phyloP scores from a whole-genome alignment of 2,888 invertebrate genomes.

The Pyrochroa serraticornis region DNA sequence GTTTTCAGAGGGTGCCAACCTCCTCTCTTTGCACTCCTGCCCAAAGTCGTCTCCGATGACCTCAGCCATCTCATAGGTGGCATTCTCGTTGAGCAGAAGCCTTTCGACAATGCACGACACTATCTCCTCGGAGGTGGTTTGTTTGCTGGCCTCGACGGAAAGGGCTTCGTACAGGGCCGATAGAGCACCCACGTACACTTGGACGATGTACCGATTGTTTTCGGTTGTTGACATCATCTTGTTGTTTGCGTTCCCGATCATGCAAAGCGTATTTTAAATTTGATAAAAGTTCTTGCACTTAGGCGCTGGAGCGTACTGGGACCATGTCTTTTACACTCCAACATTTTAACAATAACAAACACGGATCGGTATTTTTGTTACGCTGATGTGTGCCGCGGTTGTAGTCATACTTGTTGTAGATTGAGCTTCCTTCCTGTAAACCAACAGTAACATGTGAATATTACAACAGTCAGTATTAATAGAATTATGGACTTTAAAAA shows the following conservation, averaged over 20 bases:
- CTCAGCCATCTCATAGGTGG: slow-evolving; percentile 84
- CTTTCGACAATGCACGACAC: slow-evolving; percentile 86
- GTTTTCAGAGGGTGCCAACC: slow-evolving; percentile 80
- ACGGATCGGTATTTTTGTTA: too few relatives aligned
- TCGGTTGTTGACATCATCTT: slow-evolving; percentile 65
- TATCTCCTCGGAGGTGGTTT: slow-evolving; percentile 90
- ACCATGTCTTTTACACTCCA: slow-evolving; percentile 5
- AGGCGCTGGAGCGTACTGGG: neutral
- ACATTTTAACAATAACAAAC: neutral
- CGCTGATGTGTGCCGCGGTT: too few relatives aligned
- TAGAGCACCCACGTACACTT: slow-evolving; percentile 89
- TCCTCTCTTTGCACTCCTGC: slow-evolving; percentile 89
- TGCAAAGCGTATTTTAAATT: too few relatives aligned
- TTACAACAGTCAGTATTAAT: too few relatives aligned
- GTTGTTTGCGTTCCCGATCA: neutral
- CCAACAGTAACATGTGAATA: too few relatives aligned
- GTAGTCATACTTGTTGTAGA: too few relatives aligned
- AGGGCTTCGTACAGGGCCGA: slow-evolving; percentile 88
- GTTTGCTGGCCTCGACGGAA: slow-evolving; percentile 89
- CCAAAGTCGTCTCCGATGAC: slow-evolving; percentile 86
- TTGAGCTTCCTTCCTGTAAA: too few relatives aligned
- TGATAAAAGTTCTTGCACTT: slow-evolving; percentile 2
- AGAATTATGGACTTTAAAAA: too few relatives aligned
- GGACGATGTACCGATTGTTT: slow-evolving; percentile 73
- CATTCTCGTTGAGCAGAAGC: slow-evolving; percentile 65